Percentiles rank a stretch among this genome's conserved stretches.
These are phyloP conservation scores for Avahi laniger DNA, from an alignment of 2,797 vertebrate species.

Conservation along the genomic window DNA sequence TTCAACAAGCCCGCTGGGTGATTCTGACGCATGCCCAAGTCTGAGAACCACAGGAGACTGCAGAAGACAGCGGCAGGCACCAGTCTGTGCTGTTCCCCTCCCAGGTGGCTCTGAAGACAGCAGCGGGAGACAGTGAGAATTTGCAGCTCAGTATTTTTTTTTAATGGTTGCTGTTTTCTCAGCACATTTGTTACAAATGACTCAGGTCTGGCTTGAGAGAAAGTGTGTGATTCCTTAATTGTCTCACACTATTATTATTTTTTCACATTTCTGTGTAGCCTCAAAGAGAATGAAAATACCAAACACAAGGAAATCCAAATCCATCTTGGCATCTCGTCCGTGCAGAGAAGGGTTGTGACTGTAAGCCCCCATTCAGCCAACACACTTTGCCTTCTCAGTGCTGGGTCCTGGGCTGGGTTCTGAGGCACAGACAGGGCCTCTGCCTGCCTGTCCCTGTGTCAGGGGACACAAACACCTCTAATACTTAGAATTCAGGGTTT, in stretches of 20 bases:
- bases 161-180: background rate
- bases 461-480: background rate
- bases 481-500: background rate
- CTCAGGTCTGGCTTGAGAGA: constrained; percentile 47
- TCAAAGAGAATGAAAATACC: constrained; percentile 23
- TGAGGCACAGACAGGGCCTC: background rate
- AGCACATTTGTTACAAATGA: constrained; percentile 55
- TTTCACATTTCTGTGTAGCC: constrained; percentile 25
- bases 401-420: background rate
- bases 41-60: background rate
- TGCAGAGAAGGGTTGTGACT: background rate
- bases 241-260: background rate
- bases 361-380: background rate
- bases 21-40: background rate
- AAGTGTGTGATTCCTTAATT: constrained; percentile 48
- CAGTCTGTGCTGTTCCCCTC: background rate
- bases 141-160: background rate
- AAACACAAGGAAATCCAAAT: background rate
- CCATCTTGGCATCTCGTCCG: background rate
- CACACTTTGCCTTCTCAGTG: background rate
- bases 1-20: background rate
- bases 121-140: background rate
- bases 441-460: background rate
- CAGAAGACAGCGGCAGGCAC: no score
- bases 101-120: background rate